These are phyloP conservation scores for Brachylomia viminalis DNA, from an alignment of 2,888 invertebrate genomes.

Conservation along the genomic window DNA sequence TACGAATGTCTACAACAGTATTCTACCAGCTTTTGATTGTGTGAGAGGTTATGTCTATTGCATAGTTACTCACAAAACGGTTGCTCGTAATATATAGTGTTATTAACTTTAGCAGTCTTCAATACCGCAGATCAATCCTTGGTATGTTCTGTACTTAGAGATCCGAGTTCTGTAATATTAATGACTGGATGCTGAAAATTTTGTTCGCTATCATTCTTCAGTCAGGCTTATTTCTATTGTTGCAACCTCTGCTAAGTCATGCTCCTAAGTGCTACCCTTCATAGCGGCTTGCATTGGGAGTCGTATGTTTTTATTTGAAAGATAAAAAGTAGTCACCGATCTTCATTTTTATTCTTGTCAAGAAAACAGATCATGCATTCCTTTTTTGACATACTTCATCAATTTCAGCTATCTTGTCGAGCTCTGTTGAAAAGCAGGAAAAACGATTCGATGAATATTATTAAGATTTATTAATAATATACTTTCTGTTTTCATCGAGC, in stretches of 20 bases:
- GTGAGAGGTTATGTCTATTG: not conserved
- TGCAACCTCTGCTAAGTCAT: not conserved
- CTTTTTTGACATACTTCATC: not conserved
- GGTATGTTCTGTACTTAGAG: too few relatives aligned
- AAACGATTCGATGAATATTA: not conserved
- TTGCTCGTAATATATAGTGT: too few relatives aligned
- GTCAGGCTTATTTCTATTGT: not conserved
- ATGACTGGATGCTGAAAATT: not conserved
- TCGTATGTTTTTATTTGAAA: not conserved
- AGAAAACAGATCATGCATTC: not conserved
- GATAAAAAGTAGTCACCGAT: not conserved
- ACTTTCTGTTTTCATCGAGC: constrained; percentile 19
- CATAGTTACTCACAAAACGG: not conserved
- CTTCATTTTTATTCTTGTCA: too few relatives aligned
- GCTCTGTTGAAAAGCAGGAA: constrained; percentile 7
- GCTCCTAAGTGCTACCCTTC: not conserved
- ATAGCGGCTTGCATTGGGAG: not conserved
- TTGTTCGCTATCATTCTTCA: not conserved
- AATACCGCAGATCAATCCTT: not conserved
- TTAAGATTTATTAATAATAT: not conserved
- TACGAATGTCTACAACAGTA: not conserved
- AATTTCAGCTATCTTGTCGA: not conserved
- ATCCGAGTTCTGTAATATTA: too few relatives aligned
- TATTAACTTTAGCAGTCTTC: not conserved
- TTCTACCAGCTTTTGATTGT: too few relatives aligned